These are phyloP conservation scores for Tokudaia muenninki DNA, from an alignment of 2,797 vertebrate species.

Conservation along the genomic window DNA sequence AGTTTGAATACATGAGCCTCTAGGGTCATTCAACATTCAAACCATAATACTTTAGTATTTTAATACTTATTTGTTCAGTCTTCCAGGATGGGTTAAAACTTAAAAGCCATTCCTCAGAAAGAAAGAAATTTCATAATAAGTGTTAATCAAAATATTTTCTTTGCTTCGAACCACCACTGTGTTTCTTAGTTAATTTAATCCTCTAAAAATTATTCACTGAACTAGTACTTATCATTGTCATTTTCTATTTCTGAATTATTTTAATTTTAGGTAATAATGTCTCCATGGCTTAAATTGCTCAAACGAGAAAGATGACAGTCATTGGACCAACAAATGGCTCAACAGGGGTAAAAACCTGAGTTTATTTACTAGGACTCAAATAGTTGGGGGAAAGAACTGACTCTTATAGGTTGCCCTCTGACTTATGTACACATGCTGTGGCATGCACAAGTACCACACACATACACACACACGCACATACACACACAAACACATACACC, in stretches of 20 bases:
- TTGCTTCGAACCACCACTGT: slow-evolving; percentile 50
- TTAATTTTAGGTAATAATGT: slow-evolving; percentile 33
- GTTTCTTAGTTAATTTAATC: slow-evolving; percentile 66
- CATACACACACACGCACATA: neutral
- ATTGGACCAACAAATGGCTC: neutral
- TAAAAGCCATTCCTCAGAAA: slow-evolving; percentile 56
- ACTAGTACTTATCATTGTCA: slow-evolving; percentile 51
- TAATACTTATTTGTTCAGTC: slow-evolving; percentile 26
- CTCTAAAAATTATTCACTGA: slow-evolving; percentile 14
- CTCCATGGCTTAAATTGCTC: slow-evolving; percentile 39
- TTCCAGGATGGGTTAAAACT: slow-evolving; percentile 38
- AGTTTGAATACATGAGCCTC: neutral
- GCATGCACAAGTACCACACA: neutral
- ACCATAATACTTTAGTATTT: neutral
- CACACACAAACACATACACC: neutral
- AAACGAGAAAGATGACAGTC: slow-evolving; percentile 29
- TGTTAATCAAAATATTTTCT: slow-evolving; percentile 68
- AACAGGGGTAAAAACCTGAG: neutral
- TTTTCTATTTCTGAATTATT: slow-evolving; percentile 51
- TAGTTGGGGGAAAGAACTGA: neutral
- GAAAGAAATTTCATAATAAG: slow-evolving; percentile 49
- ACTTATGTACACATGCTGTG: neutral
- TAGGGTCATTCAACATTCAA: neutral
- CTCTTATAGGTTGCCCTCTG: neutral
- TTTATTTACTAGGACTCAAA: neutral